Conservation (phyloP, 2,113 vertebrate species). For the Brienomyrus brachyistius region DNA sequence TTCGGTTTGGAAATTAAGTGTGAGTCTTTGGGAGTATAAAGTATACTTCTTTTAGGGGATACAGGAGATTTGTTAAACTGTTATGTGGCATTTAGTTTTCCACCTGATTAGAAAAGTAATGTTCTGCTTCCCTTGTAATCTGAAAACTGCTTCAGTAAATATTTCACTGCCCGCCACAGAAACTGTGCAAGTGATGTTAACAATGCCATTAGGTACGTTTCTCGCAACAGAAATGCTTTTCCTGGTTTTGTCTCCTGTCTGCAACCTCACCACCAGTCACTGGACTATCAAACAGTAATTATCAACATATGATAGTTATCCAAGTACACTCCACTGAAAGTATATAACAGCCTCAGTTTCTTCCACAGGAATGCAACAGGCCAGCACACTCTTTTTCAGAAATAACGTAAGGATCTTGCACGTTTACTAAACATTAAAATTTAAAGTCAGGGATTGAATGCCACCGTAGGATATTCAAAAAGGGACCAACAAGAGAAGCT, state of each 20-base stretch:
- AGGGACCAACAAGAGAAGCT: not conserved
- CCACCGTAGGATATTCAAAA: not conserved
- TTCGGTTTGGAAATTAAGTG: not conserved
- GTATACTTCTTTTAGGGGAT: not conserved
- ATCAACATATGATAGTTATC: not conserved
- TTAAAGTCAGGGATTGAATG: not conserved
- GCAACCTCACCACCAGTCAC: conserved; percentile 24
- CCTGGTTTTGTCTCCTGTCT: conserved; percentile 30
- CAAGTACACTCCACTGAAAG: not conserved
- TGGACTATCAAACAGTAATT: conserved; percentile 18
- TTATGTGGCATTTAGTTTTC: not conserved
- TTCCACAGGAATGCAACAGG: not conserved
- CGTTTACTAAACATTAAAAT: not conserved
- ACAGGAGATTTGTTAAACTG: not conserved
- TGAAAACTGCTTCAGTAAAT: conserved; percentile 39
- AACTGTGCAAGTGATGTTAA: conserved; percentile 39
- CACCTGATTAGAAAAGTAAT: not conserved
- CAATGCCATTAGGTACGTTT: conserved; percentile 31
- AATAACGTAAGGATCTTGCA: not conserved
- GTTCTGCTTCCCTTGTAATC: conserved; percentile 20
- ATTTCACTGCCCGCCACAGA: conserved; percentile 34
- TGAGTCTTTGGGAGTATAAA: not conserved
- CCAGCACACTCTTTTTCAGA: not conserved
- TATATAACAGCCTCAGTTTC: not conserved
- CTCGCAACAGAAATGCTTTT: conserved; percentile 25